Evolutionary conservation across 2,888 invertebrate species (phyloP).

Genomic region (Dolichomitus sp.): DNA sequence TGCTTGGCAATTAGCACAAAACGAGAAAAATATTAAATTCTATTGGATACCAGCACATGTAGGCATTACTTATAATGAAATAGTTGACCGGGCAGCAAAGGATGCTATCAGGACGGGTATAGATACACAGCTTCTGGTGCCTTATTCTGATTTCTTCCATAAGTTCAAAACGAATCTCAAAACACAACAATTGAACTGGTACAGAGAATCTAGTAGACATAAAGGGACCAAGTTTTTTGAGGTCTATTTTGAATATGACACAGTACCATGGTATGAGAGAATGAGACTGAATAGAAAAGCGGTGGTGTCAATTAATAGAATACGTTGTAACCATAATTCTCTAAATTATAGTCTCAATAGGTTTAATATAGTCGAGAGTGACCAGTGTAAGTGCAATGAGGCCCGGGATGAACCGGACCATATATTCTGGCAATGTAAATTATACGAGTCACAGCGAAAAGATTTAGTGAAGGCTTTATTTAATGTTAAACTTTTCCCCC

Average conservation of each 20-base stretch:
- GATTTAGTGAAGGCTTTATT: too few relatives aligned
- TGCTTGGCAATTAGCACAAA: not conserved
- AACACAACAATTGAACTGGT: too few relatives aligned
- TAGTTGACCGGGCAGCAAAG: too few relatives aligned
- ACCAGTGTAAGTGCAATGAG: not conserved
- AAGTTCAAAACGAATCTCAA: too few relatives aligned
- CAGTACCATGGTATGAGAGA: not conserved
- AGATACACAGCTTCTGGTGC: not conserved
- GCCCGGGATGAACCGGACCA: not conserved
- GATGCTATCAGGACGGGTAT: not conserved
- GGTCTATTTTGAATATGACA: not conserved
- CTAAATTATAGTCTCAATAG: too few relatives aligned
- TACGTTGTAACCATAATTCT: not conserved
- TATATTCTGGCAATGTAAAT: not conserved
- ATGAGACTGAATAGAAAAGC: not conserved
- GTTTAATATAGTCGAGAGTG: not conserved
- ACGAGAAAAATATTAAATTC: not conserved
- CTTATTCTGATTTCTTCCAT: not conserved
- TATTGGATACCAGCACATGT: too few relatives aligned
- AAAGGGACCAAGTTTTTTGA: too few relatives aligned
- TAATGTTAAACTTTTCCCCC: too few relatives aligned
- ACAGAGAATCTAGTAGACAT: too few relatives aligned
- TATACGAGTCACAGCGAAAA: too few relatives aligned
- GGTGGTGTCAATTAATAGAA: not conserved
- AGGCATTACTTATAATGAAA: too few relatives aligned